Conservation (phyloP, 1,140 invertebrate genomes). For the Drosophila watanabei region DNA sequence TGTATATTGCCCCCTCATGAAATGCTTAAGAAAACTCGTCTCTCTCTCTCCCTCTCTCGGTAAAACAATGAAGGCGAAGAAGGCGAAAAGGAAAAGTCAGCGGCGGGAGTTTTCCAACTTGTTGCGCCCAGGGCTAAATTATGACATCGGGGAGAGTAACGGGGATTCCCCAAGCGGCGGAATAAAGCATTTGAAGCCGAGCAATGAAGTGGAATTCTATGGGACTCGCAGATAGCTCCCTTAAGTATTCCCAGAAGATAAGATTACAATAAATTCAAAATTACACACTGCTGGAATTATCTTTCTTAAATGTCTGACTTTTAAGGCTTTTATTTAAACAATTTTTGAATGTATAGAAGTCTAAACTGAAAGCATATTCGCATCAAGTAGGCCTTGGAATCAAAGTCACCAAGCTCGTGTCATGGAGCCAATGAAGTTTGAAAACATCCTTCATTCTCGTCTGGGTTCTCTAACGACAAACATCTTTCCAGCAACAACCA, state of each 20-base stretch:
- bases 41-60: neutral
- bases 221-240: slow-evolving; percentile 22
- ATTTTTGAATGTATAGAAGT: neutral
- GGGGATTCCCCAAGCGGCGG: slow-evolving; percentile 15
- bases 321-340: neutral
- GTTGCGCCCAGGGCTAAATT: slow-evolving; percentile 57
- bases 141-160: slow-evolving; percentile 37
- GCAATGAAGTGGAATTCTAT: slow-evolving; percentile 67
- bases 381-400: neutral
- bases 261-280: slow-evolving; percentile 1
- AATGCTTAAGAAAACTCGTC: slow-evolving; percentile 45
- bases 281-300: neutral
- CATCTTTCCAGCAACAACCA: slow-evolving; percentile 49
- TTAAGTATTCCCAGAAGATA: neutral
- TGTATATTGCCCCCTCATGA: slow-evolving; percentile 33
- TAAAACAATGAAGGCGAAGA: slow-evolving; percentile 38
- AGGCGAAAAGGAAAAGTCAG: slow-evolving; percentile 22
- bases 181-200: slow-evolving; percentile 49
- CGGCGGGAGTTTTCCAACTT: slow-evolving; percentile 44
- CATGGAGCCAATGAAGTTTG: neutral
- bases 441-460: slow-evolving; percentile 39
- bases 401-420: neutral
- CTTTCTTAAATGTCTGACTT: neutral
- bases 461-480: slow-evolving; percentile 30
- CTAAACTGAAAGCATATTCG: neutral